Conservation (phyloP, 2,888 invertebrate species). For the Oasisia sp. region DNA sequence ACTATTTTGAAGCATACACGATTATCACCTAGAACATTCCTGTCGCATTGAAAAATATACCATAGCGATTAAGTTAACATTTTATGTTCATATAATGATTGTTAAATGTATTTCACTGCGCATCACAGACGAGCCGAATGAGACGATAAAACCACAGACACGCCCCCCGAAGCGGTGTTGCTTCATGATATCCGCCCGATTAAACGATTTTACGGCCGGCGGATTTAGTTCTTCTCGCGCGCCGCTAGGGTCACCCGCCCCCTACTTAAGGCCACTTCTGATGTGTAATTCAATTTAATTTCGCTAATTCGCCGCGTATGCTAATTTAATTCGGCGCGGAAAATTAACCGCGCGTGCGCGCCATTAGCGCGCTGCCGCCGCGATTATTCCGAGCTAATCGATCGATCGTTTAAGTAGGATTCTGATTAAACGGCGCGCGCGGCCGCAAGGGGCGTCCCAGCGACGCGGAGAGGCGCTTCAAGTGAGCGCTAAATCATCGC, state of each 20-base stretch:
- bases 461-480: not conserved
- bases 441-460: not conserved
- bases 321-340: slow-evolving; percentile 9
- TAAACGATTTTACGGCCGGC: slow-evolving; percentile 4
- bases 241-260: not conserved
- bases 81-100: not conserved
- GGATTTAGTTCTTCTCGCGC: not conserved
- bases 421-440: not conserved
- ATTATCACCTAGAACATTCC: too few species aligned
- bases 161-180: not conserved
- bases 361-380: not conserved
- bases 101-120: not conserved
- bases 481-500: slow-evolving; percentile 3
- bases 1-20: too few species aligned
- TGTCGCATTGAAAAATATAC: not conserved
- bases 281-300: slow-evolving; percentile 17
- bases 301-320: slow-evolving; percentile 13
- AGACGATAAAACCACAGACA: not conserved
- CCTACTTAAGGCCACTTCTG: not conserved
- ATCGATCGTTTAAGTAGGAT: slow-evolving; percentile 17
- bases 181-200: slow-evolving; percentile 3
- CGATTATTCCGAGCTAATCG: slow-evolving; percentile 5
- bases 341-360: slow-evolving; percentile 13
- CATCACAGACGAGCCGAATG: not conserved
- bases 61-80: not conserved